These are phyloP conservation scores for Drosophila setosimentum DNA, from an alignment of 2,888 invertebrate genomes.

Conservation along the genomic window DNA sequence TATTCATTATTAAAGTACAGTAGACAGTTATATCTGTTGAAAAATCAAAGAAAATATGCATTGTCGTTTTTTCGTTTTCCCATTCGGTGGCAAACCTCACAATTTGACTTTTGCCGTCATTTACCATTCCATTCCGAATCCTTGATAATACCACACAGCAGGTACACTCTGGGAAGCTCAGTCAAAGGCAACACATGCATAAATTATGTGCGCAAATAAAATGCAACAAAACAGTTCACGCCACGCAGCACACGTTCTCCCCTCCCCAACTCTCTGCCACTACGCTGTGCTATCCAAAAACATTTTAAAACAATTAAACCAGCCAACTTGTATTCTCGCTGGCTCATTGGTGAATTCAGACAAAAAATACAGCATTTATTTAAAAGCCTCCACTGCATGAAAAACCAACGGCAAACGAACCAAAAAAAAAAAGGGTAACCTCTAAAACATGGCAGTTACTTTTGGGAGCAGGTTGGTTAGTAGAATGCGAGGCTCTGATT, in stretches of 20 bases:
- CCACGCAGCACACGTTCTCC: slow-evolving; percentile 1
- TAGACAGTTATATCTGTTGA: slow-evolving; percentile 23
- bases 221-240: slow-evolving; percentile 28
- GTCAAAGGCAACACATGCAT: slow-evolving; percentile 48
- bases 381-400: slow-evolving; percentile 42
- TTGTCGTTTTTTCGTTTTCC: slow-evolving; percentile 16
- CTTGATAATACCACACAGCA: slow-evolving; percentile 31
- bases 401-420: slow-evolving; percentile 6
- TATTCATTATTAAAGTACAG: neutral
- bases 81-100: slow-evolving; percentile 19
- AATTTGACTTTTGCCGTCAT: slow-evolving; percentile 49
- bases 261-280: neutral
- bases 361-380: slow-evolving; percentile 59
- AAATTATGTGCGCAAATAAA: slow-evolving; percentile 61
- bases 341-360: slow-evolving; percentile 14
- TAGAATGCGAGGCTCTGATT: neutral
- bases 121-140: slow-evolving; percentile 37
- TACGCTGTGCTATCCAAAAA: slow-evolving; percentile 3
- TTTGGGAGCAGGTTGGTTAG: neutral
- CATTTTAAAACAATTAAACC: slow-evolving; percentile 73
- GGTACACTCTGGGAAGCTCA: slow-evolving; percentile 24
- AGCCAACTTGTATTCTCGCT: slow-evolving; percentile 47
- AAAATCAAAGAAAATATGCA: slow-evolving; percentile 35
- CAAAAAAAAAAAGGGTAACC: slow-evolving; percentile 11
- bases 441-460: slow-evolving; percentile 43